Evolutionary conservation across 2,888 invertebrate species (phyloP).

Genomic region (Cryptus armator): DNA sequence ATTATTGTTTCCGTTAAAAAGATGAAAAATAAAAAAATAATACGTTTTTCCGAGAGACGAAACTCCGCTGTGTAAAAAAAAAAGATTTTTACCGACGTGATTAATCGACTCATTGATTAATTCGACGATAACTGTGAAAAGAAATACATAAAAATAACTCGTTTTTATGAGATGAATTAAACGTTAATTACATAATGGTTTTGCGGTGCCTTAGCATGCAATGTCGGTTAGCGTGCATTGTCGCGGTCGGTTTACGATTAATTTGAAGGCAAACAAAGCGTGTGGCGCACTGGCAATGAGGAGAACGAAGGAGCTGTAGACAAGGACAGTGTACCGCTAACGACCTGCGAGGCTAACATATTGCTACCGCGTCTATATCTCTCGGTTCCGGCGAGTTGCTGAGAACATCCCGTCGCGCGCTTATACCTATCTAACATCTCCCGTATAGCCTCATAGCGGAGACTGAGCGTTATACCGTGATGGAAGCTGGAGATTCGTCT

Average conservation of each 20-base stretch:
- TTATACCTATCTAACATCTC: not conserved
- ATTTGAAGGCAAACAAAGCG: constrained; percentile 33
- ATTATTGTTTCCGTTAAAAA: no score
- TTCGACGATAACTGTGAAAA: not conserved
- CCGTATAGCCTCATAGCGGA: not conserved
- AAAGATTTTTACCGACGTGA: no score
- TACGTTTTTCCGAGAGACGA: no score
- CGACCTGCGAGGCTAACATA: constrained; percentile 8
- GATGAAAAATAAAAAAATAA: no score
- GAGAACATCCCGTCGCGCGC: not conserved
- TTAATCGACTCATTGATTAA: not conserved
- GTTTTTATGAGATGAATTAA: not conserved
- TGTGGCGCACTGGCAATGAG: not conserved
- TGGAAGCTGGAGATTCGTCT: not conserved
- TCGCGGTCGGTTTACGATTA: constrained; percentile 32
- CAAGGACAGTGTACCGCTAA: not conserved
- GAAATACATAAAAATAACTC: not conserved
- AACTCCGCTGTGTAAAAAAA: no score
- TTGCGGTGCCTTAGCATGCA: not conserved
- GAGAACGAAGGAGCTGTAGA: not conserved
- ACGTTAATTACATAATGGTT: not conserved
- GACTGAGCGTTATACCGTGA: not conserved
- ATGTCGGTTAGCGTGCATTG: not conserved
- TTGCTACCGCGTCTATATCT: not conserved
- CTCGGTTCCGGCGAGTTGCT: not conserved